Conservation (phyloP, 1,140 invertebrate species). For the Eupristina koningsbergeri region DNA sequence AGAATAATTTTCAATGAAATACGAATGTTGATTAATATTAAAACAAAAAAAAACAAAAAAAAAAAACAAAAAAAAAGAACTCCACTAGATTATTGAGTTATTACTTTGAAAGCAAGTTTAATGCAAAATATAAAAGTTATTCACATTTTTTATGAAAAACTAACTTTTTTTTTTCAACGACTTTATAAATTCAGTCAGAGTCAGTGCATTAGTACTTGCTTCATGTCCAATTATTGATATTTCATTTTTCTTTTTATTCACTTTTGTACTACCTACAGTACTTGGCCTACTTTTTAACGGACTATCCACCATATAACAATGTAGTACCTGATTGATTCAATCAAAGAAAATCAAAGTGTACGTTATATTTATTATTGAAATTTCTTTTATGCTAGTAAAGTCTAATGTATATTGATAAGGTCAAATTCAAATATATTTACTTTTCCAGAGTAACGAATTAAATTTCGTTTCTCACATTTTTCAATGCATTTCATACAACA, state of each 20-base stretch:
- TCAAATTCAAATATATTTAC: conserved; percentile 1
- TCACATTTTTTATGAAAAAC: conserved; percentile 10
- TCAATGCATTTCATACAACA: background rate
- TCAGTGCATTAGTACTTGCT: conserved; percentile 25
- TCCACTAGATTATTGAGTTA: background rate
- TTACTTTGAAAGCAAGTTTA: conserved; percentile 21
- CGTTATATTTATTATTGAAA: conserved; percentile 34
- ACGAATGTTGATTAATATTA: background rate
- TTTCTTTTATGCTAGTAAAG: conserved; percentile 2
- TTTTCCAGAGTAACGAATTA: background rate
- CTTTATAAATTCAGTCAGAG: conserved; percentile 33
- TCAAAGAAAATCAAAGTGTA: conserved; percentile 24
- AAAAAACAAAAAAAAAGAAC: background rate
- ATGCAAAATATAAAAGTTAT: conserved; percentile 4
- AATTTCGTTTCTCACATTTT: background rate
- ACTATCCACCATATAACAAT: conserved; percentile 15
- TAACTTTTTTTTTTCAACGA: conserved; percentile 25
- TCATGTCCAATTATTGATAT: conserved; percentile 41
- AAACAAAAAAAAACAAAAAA: background rate
- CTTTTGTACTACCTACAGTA: conserved; percentile 21
- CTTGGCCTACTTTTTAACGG: conserved; percentile 38
- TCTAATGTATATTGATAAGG: conserved; percentile 22
- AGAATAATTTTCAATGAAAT: background rate
- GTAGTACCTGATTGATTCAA: conserved; percentile 37
- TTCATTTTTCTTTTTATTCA: conserved; percentile 28